A percentile compares a stretch with the other conserved stretches of the same genome.
Evolutionary conservation across 2,113 vertebrate species (phyloP).

Genomic region (Apaloderma vittatum): DNA sequence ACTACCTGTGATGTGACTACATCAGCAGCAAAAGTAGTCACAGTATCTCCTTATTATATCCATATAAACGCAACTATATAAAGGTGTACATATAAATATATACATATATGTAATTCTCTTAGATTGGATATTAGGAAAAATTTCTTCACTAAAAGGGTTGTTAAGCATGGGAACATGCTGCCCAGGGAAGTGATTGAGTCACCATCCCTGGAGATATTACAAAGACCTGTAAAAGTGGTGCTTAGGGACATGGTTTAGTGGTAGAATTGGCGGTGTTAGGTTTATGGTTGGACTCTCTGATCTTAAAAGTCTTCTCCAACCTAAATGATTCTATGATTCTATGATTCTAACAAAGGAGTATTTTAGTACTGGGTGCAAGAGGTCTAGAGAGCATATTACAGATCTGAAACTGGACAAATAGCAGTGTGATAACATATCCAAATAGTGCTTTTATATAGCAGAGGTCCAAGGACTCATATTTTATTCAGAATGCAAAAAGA

Average conservation of each 20-base stretch:
- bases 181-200: background rate
- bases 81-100: background rate
- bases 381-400: background rate
- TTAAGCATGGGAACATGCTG: background rate
- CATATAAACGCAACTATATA: background rate
- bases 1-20: too few species aligned
- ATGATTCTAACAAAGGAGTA: background rate
- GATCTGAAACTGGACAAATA: background rate
- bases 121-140: background rate
- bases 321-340: background rate
- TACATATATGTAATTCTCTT: background rate
- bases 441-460: background rate
- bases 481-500: slow-evolving; percentile 14
- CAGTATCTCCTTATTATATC: background rate
- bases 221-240: background rate
- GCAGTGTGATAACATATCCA: background rate
- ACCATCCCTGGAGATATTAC: background rate
- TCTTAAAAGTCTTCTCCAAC: background rate
- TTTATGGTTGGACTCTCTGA: background rate
- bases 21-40: too few species aligned
- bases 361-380: background rate
- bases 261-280: background rate
- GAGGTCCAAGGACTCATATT: slow-evolving; percentile 2
- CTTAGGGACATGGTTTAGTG: background rate
- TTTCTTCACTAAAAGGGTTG: background rate